These are phyloP conservation scores for Drosophila atripex DNA, from an alignment of 2,888 invertebrate species.

Conservation along the genomic window DNA sequence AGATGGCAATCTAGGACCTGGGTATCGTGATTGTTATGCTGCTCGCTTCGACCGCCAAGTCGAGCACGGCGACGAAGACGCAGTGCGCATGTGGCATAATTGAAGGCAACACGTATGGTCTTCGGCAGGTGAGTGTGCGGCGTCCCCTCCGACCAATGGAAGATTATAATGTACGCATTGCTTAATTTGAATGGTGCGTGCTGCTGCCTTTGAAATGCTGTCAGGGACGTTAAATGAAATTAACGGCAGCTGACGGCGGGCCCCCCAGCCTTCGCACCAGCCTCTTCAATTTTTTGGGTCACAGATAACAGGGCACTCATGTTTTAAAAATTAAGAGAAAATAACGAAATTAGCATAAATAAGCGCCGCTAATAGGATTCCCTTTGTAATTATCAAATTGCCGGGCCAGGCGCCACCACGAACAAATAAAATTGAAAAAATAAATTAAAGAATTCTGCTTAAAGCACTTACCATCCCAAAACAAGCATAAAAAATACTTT, in stretches of 20 bases:
- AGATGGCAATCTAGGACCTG: constrained; percentile 50
- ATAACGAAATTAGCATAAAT: constrained; percentile 75
- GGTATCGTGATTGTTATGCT: constrained; percentile 65
- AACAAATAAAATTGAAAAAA: constrained; percentile 33
- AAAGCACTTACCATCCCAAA: constrained; percentile 1
- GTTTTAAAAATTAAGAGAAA: constrained; percentile 66
- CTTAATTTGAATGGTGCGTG: constrained; percentile 71
- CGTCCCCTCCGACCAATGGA: constrained; percentile 49
- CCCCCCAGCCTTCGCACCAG: neutral
- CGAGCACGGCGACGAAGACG: constrained; percentile 35
- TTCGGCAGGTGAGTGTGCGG: constrained; percentile 31
- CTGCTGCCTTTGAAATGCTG: constrained; percentile 36
- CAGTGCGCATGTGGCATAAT: constrained; percentile 75
- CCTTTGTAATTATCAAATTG: constrained; percentile 76
- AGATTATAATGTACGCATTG: constrained; percentile 76
- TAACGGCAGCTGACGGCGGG: constrained; percentile 55
- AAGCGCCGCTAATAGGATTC: constrained; percentile 74
- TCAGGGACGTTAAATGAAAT: constrained; percentile 61
- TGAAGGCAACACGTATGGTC: constrained; percentile 65
- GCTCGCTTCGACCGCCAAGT: constrained; percentile 26
- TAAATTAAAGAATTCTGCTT: constrained; percentile 45
- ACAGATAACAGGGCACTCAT: constrained; percentile 67
- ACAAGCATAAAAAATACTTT: constrained; percentile 1
- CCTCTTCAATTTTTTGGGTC: constrained; percentile 6
- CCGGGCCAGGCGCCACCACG: constrained; percentile 27